These are phyloP conservation scores for Resseliella maxima DNA, from an alignment of 2,888 invertebrate genomes.

Conservation along the genomic window DNA sequence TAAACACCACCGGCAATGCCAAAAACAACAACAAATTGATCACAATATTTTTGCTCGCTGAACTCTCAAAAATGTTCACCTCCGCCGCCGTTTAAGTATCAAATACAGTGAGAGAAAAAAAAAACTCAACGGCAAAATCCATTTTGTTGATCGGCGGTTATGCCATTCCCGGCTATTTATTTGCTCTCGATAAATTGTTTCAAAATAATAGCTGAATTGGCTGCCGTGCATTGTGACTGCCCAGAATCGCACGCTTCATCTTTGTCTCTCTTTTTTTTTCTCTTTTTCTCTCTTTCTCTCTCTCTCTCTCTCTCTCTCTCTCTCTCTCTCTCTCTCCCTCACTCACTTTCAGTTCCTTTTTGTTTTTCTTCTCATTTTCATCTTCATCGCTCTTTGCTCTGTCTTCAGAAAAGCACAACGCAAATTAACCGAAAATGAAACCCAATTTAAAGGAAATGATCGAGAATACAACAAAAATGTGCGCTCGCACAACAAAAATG, in stretches of 20 bases:
- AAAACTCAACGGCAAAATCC: not conserved
- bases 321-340: too few relatives aligned
- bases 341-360: too few relatives aligned
- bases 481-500: too few relatives aligned
- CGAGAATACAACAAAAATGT: not conserved
- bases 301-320: too few relatives aligned
- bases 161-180: constrained; percentile 18
- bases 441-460: constrained; percentile 21
- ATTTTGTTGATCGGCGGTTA: not conserved
- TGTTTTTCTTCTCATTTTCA: not conserved
- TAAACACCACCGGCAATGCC: constrained; percentile 12
- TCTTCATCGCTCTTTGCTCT: not conserved
- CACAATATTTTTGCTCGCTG: too few relatives aligned
- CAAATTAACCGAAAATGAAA: not conserved
- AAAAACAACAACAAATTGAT: constrained; percentile 38
- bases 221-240: not conserved
- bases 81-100: not conserved
- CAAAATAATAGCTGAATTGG: not conserved
- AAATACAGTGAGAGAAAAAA: not conserved
- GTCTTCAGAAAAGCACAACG: not conserved
- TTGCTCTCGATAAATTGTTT: constrained; percentile 1
- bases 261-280: too few relatives aligned
- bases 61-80: too few relatives aligned
- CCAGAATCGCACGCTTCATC: not conserved
- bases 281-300: too few relatives aligned